Base-by-base conservation (phyloP, 2,797 vertebrate genomes). In the Thamnophis elegans region DNA sequence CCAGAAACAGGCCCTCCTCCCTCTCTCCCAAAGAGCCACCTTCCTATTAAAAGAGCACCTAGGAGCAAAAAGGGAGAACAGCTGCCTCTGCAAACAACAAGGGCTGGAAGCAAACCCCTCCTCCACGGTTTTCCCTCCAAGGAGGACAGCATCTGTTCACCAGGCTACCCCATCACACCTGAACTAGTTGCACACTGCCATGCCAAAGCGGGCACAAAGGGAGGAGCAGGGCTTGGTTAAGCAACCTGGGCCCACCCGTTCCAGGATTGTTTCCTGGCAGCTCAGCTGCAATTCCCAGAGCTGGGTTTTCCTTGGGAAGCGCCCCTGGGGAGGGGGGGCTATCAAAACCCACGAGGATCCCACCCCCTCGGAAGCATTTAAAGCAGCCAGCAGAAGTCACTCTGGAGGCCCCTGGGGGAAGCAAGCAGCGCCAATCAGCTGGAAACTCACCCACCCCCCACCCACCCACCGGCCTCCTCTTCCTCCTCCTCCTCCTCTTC, bases 131-230 rank as follows among this genome's bases (percentile, higher is more conserved):
- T 32, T 62, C 55, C 47, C 62, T 73, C 90, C 26, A 47, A 55
- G 56, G 90, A 89, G n/a, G 32, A 9, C 32, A 54, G 86, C 92
- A 93, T 85, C 86, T 85, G 89, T 65, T 91, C 92, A 89, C 90
- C 87, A 85, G 92, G 8, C 90, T 89, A 91, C 86, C 68, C 68
- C 14, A n/a, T 28, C 42, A 62, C 85, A 90, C 89, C 92, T 91
- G 56, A 53, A 92, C 22, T 54, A 87, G 60, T 36, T 86, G 92
- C 47, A 85, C 14, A 42, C 25, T 8, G 3, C 86, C 36, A 85
- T 47, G 54, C 58, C 60, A 36, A 65, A 8, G 20, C 20, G 2
- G 5, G 28, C 82, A 86, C 85, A 87, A 58, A 92, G 60, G 78
- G 62, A 59, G 60, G 51, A 18, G 89, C 26, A 7, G 0, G 28